Base-by-base conservation (phyloP, 2,797 vertebrate species). In the Anabas testudineus region DNA sequence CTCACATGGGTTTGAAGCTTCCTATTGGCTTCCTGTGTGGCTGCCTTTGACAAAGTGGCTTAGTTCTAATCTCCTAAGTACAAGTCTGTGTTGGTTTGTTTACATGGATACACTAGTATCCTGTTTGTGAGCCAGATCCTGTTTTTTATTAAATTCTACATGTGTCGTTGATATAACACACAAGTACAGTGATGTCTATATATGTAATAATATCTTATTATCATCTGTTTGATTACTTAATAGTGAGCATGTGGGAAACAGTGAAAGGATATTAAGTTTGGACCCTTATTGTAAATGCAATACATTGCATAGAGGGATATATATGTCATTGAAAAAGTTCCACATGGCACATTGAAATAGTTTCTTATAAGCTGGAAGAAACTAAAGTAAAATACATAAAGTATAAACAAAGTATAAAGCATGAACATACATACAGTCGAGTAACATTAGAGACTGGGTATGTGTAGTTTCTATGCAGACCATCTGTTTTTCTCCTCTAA, bases 81-180 rank as follows among this genome's bases (percentile, higher is more conserved):
- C 10, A 42, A 26, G 37, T 74, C 22, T 69, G 37, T 28, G 19
- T 41, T 63, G 56, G 32, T 53, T 60, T 74, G 63, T 67, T 74
- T 58, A 76, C 49, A 51, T 62, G 8, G n/a, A n/a, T 51, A 60
- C 42, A 21, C 43, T 37, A 7, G 39, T 56, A 26, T 75, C 41
- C 37, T 41, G 7, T 51, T 64, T 45, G 54, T 37, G 45, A 82
- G 37, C 18, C 36, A 57, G 26, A 48, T 72, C 46, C 70, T 68
- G 67, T 54, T 52, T 74, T 61, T 59, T 46, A 84, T 78, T 67
- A 52, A 61, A 63, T 39, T 64, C 63, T 28, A 2, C 30, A 47
- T 63, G 47, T 47, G 13, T 37, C 72, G 53, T 81, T 83, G 67
- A 61, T 64, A 60, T 66, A 42, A 73, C 83, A 71, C 55, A 76